Evolutionary conservation across 2,888 invertebrate species (phyloP), one percentile per base, ranked within the genome.

Genomic region (Xanthia togata): DNA sequence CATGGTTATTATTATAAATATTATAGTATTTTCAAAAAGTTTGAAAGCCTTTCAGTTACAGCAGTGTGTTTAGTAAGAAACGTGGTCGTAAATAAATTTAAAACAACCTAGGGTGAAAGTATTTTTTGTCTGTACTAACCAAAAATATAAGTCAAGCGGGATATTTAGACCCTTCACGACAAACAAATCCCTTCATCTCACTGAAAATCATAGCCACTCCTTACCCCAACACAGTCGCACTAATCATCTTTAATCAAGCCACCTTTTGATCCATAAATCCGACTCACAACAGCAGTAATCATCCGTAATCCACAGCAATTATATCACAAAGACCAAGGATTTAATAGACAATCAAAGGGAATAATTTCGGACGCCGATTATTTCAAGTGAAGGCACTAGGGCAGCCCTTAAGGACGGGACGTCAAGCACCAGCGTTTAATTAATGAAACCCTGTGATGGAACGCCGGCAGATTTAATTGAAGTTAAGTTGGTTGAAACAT

Each of bases 361-460:
- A 93, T 93, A 94, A 95, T 94, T 94, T 93, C 91, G 91, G 91
- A 91, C 93, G 88, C 89, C 93, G 94, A 95, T 96, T 95, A 95
- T 94, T 92, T 93, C 90, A 87, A 94, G 94, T 90, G 92, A 86
- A 83, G 88, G 88, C 88, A 85, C 90, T 91, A 89, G 91, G 71
- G 89, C 83, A 84, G 87, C 81, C 90, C 90, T 90, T 85, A 85
- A 89, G 86, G 87, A 87, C 86, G 87, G 83, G 79, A 82, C 85
- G 87, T 92, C 89, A 90, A 93, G 91, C 86, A 90, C 90, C 90
- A 87, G 57, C 89, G 89, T 93, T 94, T 95, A 95, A 95, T 95
- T 95, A 95, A 94, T 92, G 93, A 88, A 90, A 90, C 92, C 91
- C 91, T 92, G 88, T 82, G 85, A 86, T 88, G 79, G 85, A 82